Evolutionary conservation across 2,113 vertebrate genomes (phyloP).

Genomic region (Myotis yumanensis): DNA sequence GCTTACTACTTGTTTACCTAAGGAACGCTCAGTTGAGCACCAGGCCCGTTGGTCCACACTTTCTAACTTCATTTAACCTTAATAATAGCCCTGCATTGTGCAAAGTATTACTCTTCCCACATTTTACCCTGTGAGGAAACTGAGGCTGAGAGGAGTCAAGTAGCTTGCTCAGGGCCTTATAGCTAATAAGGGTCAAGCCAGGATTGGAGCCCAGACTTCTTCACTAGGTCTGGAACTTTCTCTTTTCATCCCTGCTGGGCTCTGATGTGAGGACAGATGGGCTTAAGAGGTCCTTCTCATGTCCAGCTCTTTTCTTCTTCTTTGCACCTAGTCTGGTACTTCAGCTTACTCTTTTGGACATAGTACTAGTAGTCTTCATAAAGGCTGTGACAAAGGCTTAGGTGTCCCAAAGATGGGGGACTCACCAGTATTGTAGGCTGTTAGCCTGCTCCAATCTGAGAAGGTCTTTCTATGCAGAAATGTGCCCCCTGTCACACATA

Average conservation of each 20-base stretch:
- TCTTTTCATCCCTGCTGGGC: not conserved
- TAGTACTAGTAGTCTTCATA: not conserved
- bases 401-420: not conserved
- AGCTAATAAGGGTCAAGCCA: not conserved
- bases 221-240: not conserved
- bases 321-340: not conserved
- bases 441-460: not conserved
- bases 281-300: not conserved
- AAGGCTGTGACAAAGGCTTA: not conserved
- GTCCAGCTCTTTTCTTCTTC: not conserved
- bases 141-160: not conserved
- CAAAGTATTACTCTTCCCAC: not conserved
- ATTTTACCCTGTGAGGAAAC: slow-evolving; percentile 19
- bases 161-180: not conserved
- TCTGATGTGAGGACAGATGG: not conserved
- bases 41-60: not conserved
- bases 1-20: not conserved
- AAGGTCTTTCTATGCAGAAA: not conserved
- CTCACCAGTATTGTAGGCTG: not conserved
- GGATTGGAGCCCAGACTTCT: not conserved
- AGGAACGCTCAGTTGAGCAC: not conserved
- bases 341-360: not conserved
- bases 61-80: slow-evolving; percentile 18
- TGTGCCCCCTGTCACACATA: not conserved
- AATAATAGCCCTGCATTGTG: not conserved